These are phyloP conservation scores for Chaenocephalus aceratus DNA, from an alignment of 2,113 vertebrate genomes.

Conservation along the genomic window DNA sequence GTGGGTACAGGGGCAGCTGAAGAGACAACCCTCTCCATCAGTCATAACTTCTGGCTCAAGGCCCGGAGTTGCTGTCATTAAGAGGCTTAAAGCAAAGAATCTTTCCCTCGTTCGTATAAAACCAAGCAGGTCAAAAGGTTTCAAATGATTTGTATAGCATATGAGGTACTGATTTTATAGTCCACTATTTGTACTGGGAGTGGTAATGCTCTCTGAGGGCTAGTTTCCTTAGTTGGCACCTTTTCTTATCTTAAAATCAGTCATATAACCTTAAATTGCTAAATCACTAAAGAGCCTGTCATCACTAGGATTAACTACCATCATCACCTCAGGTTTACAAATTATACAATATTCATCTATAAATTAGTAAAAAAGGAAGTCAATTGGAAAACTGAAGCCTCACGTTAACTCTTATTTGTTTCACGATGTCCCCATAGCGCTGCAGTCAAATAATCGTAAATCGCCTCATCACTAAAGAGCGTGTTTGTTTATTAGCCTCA, in stretches of 20 bases:
- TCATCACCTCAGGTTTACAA: constrained; percentile 16
- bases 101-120: constrained; percentile 93
- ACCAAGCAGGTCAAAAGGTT: constrained; percentile 95
- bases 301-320: constrained; percentile 18
- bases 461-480: constrained; percentile 19
- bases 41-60: constrained; percentile 87
- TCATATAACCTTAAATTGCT: constrained; percentile 20
- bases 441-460: constrained; percentile 23
- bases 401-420: no score
- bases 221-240: constrained; percentile 31
- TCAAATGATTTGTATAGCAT: constrained; percentile 94
- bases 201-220: constrained; percentile 24
- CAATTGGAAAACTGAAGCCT: no score
- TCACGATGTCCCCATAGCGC: no score
- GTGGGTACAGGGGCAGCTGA: constrained; percentile 88
- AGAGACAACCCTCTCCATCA: constrained; percentile 91
- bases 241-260: constrained; percentile 21
- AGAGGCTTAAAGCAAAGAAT: constrained; percentile 93
- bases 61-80: constrained; percentile 94
- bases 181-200: constrained; percentile 31
- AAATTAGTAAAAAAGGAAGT: no score
- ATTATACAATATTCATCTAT: no score
- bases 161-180: constrained; percentile 87
- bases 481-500: constrained; percentile 21
- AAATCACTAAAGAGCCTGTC: constrained; percentile 20